These are phyloP conservation scores for Cosmorhoe ocellata DNA, from an alignment of 2,888 invertebrate species.

Conservation along the genomic window DNA sequence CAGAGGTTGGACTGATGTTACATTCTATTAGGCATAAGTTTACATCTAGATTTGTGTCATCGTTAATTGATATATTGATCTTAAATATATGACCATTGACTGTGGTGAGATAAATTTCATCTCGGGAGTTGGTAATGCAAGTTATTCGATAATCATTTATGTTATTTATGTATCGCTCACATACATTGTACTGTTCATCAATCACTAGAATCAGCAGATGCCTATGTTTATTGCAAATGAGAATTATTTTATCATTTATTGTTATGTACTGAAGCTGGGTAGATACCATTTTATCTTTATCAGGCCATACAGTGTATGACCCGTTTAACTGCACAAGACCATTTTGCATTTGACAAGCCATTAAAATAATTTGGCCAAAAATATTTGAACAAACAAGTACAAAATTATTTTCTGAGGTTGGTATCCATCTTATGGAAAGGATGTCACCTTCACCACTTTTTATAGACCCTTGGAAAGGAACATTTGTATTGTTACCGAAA, in stretches of 20 bases:
- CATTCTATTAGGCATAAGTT: slow-evolving; percentile 35
- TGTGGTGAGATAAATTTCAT: slow-evolving; percentile 50
- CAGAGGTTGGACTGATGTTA: slow-evolving; percentile 46
- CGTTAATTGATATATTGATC: slow-evolving; percentile 40
- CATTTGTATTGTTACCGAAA: slow-evolving; percentile 22
- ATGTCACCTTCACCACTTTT: slow-evolving; percentile 47
- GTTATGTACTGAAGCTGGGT: slow-evolving; percentile 43
- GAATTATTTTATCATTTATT: slow-evolving; percentile 44
- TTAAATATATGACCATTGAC: slow-evolving; percentile 56
- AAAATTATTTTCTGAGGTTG: slow-evolving; percentile 38
- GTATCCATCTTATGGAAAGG: slow-evolving; percentile 53
- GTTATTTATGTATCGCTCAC: slow-evolving; percentile 52
- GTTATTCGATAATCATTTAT: slow-evolving; percentile 65
- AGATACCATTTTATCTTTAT: slow-evolving; percentile 62
- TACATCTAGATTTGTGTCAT: slow-evolving; percentile 6
- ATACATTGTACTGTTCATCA: slow-evolving; percentile 44
- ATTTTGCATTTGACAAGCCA: slow-evolving; percentile 44
- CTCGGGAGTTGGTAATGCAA: slow-evolving; percentile 41
- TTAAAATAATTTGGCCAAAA: slow-evolving; percentile 50
- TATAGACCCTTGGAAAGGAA: slow-evolving; percentile 40
- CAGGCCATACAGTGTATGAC: slow-evolving; percentile 49
- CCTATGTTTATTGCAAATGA: slow-evolving; percentile 64
- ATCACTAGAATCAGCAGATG: slow-evolving; percentile 58
- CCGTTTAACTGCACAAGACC: slow-evolving; percentile 36
- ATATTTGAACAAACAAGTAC: slow-evolving; percentile 52